phyloP scores from a whole-genome alignment of 2,888 invertebrate species.

The Eucera pruinosa region DNA sequence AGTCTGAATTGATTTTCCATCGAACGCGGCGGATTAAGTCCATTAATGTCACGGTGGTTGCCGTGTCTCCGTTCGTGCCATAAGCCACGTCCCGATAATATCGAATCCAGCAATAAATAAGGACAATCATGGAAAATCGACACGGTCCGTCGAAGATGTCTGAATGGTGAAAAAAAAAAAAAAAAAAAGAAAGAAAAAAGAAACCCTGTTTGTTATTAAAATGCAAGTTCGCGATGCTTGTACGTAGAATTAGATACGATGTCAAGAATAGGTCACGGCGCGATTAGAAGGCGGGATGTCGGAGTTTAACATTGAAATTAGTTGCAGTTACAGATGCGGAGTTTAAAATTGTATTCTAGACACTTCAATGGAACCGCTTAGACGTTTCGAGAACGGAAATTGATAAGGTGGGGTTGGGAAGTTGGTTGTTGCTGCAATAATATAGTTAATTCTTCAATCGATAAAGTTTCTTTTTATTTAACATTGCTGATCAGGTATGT shows the following conservation, averaged over 20 bases:
- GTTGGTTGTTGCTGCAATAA: not conserved
- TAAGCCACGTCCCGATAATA: slow-evolving; percentile 50
- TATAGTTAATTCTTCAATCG: too few relatives aligned
- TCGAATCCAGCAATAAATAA: slow-evolving; percentile 46
- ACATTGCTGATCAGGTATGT: too few relatives aligned
- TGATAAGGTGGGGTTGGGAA: not conserved
- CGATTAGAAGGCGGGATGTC: slow-evolving; percentile 39
- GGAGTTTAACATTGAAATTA: slow-evolving; percentile 37
- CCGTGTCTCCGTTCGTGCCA: slow-evolving; percentile 9
- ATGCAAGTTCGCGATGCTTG: slow-evolving; percentile 12
- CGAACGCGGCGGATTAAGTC: slow-evolving; percentile 33
- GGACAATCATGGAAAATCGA: slow-evolving; percentile 48
- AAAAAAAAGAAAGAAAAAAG: not conserved
- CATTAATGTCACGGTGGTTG: slow-evolving; percentile 24
- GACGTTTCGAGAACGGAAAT: not conserved
- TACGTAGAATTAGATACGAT: slow-evolving; percentile 13
- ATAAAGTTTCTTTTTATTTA: too few relatives aligned
- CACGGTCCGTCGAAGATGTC: slow-evolving; percentile 43
- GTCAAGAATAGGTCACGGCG: slow-evolving; percentile 10
- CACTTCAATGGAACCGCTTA: not conserved
- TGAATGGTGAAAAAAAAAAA: not conserved
- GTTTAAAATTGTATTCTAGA: not conserved
- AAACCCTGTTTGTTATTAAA: slow-evolving; percentile 17
- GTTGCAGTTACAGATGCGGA: not conserved
- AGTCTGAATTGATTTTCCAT: slow-evolving; percentile 43